phyloP scores from a whole-genome alignment of 2,888 invertebrate genomes.

The Oscheius sp. region DNA sequence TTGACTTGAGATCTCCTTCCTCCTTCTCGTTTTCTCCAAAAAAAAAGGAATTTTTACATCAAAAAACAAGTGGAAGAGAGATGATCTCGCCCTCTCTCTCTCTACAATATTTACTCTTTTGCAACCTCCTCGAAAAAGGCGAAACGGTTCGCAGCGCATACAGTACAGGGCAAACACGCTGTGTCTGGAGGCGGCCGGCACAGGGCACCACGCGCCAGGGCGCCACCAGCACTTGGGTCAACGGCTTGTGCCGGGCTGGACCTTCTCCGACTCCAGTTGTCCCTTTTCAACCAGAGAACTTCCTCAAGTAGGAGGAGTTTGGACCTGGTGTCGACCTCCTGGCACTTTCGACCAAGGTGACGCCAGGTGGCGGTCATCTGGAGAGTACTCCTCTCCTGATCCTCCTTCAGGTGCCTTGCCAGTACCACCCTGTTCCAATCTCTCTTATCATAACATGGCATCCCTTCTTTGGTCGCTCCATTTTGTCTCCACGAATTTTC shows the following conservation, averaged over 20 bases:
- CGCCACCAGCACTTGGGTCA: conserved; percentile 16
- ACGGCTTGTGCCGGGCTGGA: conserved; percentile 11
- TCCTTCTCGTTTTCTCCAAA: neutral
- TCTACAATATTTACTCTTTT: conserved; percentile 28
- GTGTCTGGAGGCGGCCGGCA: conserved; percentile 40
- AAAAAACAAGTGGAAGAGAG: conserved; percentile 4
- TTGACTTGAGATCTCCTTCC: neutral
- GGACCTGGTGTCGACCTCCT: neutral
- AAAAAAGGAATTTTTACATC: neutral
- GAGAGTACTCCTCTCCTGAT: neutral
- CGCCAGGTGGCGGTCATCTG: too few species aligned
- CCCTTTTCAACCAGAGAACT: neutral
- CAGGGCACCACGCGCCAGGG: conserved; percentile 23
- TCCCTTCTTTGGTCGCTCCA: too few species aligned
- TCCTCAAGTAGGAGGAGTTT: neutral
- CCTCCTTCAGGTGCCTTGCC: too few species aligned
- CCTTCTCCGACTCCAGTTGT: neutral
- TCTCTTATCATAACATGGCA: too few species aligned
- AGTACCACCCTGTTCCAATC: too few species aligned
- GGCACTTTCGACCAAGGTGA: neutral
- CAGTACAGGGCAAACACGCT: conserved; percentile 37
- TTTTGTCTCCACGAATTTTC: too few species aligned
- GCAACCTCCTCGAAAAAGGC: conserved; percentile 37
- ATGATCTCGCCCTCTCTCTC: too few species aligned
- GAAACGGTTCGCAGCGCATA: conserved; percentile 36